Percentiles rank a stretch among this genome's conserved stretches.
These are phyloP conservation scores for Sitophilus oryzae DNA, from an alignment of 1,140 invertebrate species.

Conservation along the genomic window DNA sequence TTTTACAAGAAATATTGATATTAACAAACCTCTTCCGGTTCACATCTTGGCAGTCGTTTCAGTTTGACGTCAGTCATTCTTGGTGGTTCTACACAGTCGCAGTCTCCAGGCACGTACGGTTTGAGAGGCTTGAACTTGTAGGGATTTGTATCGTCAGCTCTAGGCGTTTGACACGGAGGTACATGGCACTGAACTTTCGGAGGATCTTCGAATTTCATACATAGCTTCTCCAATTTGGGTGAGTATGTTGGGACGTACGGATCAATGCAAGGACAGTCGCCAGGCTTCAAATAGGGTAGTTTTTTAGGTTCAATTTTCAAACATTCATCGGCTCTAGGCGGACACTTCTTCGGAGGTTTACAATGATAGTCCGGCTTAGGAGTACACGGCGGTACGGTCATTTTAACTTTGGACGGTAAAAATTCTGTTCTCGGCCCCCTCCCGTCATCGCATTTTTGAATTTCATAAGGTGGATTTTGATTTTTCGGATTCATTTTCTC, in stretches of 20 bases:
- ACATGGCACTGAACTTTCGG: neutral
- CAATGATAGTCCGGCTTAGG: constrained; percentile 16
- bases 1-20: too few species aligned
- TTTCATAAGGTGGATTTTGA: constrained; percentile 4
- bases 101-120: constrained; percentile 16
- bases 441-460: constrained; percentile 1
- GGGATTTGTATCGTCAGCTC: constrained; percentile 22
- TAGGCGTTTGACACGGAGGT: constrained; percentile 10
- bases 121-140: constrained; percentile 18
- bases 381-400: constrained; percentile 5
- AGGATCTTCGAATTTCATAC: constrained; percentile 12
- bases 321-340: constrained; percentile 19
- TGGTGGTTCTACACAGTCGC: constrained; percentile 25
- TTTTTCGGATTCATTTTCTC: neutral
- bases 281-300: constrained; percentile 9
- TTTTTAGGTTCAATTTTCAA: constrained; percentile 10
- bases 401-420: constrained; percentile 14
- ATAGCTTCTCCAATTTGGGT: constrained; percentile 8
- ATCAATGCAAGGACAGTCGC: constrained; percentile 17
- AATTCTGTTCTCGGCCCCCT: neutral
- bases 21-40: constrained; percentile 22
- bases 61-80: constrained; percentile 15
- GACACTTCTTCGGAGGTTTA: neutral
- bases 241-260: neutral
- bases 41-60: constrained; percentile 20